Evolutionary conservation across 2,888 invertebrate genomes (phyloP).

Genomic region (Hylaea fasciaria): DNA sequence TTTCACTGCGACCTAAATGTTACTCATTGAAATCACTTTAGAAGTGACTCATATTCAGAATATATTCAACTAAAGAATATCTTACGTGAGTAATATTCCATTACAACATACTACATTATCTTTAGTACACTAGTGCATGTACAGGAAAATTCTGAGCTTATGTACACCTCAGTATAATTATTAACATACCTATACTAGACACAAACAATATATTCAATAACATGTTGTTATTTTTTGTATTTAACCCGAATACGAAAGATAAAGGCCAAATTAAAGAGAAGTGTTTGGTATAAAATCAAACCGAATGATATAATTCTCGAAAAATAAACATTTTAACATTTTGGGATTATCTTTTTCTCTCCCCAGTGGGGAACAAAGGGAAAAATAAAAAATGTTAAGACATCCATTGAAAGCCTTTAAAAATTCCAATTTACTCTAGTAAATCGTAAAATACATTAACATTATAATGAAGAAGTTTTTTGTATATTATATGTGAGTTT

Average conservation of each 20-base stretch:
- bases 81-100: background rate
- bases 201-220: constrained; percentile 4
- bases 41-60: constrained; percentile 30
- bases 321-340: too few species aligned
- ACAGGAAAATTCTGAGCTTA: constrained; percentile 16
- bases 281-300: too few species aligned
- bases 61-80: constrained; percentile 1
- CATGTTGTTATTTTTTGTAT: constrained; percentile 8
- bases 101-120: constrained; percentile 3
- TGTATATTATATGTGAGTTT: too few species aligned
- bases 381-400: too few species aligned
- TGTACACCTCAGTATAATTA: constrained; percentile 5
- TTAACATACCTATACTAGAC: background rate
- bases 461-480: too few species aligned
- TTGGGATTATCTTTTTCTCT: too few species aligned
- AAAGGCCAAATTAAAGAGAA: too few species aligned
- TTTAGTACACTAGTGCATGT: constrained; percentile 1
- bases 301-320: too few species aligned
- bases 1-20: constrained; percentile 30
- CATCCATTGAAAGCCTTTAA: too few species aligned
- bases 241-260: constrained; percentile 6
- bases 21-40: constrained; percentile 27
- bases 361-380: too few species aligned
- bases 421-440: too few species aligned
- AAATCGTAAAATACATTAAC: too few species aligned